Evolutionary conservation across 2,797 vertebrate genomes (phyloP).

Genomic region (Pangasius sanitwongsei): DNA sequence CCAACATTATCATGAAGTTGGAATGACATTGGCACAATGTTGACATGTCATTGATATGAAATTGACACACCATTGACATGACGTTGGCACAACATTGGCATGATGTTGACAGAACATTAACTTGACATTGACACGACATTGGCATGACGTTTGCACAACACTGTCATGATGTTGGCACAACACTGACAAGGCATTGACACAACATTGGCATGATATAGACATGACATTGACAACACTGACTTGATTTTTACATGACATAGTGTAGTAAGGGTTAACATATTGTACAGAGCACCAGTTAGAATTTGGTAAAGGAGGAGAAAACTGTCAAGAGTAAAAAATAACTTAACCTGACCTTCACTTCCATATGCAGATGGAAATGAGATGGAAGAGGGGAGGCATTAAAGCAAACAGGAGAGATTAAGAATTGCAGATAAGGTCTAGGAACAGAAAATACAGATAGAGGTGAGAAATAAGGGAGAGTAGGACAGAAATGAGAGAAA

Average conservation of each 20-base stretch:
- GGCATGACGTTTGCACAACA: not conserved
- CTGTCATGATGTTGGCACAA: not conserved
- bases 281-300: not conserved
- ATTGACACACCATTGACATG: not conserved
- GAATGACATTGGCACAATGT: not conserved
- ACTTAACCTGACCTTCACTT: conserved; percentile 21
- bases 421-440: conserved; percentile 11
- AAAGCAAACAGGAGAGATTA: conserved; percentile 24
- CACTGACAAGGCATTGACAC: not conserved
- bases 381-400: not conserved
- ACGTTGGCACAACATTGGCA: not conserved
- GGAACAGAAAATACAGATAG: conserved; percentile 21
- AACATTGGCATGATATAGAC: too few species aligned
- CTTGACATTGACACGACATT: not conserved
- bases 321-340: conserved; percentile 19
- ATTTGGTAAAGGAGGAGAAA: not conserved
- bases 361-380: conserved; percentile 15
- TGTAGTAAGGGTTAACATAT: not conserved
- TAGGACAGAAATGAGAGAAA: conserved; percentile 29
- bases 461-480: conserved; percentile 20
- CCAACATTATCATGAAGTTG: not conserved
- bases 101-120: not conserved
- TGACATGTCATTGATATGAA: too few species aligned
- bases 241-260: not conserved
- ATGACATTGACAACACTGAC: not conserved